These are phyloP conservation scores for Clamator glandarius DNA, from an alignment of 2,797 vertebrate genomes.

Conservation along the genomic window DNA sequence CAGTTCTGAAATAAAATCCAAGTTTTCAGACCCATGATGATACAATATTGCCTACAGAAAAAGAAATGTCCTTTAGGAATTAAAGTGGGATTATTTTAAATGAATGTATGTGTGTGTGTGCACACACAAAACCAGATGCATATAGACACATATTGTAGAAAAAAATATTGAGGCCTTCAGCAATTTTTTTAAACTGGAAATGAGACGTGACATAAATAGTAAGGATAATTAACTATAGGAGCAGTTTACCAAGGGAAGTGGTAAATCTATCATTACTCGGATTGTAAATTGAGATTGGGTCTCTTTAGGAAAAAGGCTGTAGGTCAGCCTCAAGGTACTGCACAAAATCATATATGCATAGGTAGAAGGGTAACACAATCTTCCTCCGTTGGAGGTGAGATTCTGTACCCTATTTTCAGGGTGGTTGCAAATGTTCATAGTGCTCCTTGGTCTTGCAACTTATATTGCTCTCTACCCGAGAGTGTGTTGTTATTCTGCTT, in stretches of 20 bases:
- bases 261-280: constrained; percentile 54
- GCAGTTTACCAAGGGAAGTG: constrained; percentile 54
- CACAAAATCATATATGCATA: background rate
- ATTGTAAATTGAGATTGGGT: background rate
- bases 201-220: constrained; percentile 53
- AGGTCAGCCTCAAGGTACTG: background rate
- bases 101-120: background rate
- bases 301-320: background rate
- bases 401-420: background rate
- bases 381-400: background rate
- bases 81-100: background rate
- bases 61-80: background rate
- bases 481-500: background rate
- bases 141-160: background rate
- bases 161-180: constrained; percentile 8
- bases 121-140: background rate
- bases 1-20: background rate
- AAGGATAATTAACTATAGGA: constrained; percentile 58
- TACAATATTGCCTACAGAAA: rapidly evolving
- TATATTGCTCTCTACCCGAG: background rate
- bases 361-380: background rate
- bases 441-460: background rate
- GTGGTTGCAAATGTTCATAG: background rate
- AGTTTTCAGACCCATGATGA: background rate
- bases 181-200: constrained; percentile 23